A percentile compares a stretch with the other conserved stretches of the same genome.
Evolutionary conservation across 2,888 invertebrate genomes (phyloP).

Genomic region (Hypolimnas misippus): DNA sequence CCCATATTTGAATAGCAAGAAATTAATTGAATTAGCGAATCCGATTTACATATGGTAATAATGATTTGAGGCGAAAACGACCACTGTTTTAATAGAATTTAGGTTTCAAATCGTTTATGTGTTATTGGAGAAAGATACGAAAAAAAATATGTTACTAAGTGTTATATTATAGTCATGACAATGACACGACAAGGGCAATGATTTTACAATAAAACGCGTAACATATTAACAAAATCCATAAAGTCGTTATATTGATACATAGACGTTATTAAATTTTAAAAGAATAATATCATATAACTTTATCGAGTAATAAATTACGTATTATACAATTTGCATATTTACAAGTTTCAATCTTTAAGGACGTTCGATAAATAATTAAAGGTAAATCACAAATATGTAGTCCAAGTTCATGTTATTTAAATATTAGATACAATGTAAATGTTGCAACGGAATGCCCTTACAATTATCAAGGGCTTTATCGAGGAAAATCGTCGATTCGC

Average conservation of each 20-base stretch:
- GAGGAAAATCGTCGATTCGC: slow-evolving; percentile 42
- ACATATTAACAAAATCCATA: neutral
- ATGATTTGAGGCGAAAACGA: neutral
- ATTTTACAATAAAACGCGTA: neutral
- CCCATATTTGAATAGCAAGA: neutral
- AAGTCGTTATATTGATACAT: neutral
- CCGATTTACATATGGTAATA: slow-evolving; percentile 18
- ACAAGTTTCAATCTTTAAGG: neutral
- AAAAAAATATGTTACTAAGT: neutral
- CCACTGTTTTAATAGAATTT: neutral
- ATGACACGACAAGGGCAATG: slow-evolving; percentile 16
- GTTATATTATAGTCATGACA: neutral
- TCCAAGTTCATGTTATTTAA: slow-evolving; percentile 20
- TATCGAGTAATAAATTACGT: no score
- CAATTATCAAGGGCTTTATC: slow-evolving; percentile 38
- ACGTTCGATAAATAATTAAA: slow-evolving; percentile 14
- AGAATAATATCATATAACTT: no score
- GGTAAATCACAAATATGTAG: slow-evolving; percentile 22
- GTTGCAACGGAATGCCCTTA: slow-evolving; percentile 44
- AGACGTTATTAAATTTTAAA: no score
- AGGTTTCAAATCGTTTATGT: neutral
- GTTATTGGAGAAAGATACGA: neutral
- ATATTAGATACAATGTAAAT: slow-evolving; percentile 23
- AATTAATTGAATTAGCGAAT: slow-evolving; percentile 10
- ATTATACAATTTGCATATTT: neutral